Evolutionary conservation across 2,113 vertebrate genomes (phyloP).

Genomic region (Apaloderma vittatum): DNA sequence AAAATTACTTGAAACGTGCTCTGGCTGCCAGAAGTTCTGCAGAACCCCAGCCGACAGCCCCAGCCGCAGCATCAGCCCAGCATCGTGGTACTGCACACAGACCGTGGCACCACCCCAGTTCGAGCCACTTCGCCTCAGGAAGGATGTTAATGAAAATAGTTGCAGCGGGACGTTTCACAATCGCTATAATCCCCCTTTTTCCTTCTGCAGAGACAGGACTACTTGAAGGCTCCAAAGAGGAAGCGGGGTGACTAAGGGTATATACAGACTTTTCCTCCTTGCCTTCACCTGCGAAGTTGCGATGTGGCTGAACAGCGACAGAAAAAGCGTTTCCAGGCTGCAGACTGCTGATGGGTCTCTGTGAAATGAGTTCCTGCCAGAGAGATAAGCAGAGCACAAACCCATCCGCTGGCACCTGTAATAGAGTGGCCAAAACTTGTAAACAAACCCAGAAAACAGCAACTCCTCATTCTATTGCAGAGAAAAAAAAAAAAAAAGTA

Average conservation of each 20-base stretch:
- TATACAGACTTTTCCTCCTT: not conserved
- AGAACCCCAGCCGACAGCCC: constrained; percentile 12
- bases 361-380: not conserved
- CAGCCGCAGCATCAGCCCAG: not conserved
- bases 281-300: not conserved
- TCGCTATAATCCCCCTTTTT: not conserved
- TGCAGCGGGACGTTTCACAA: constrained; percentile 6
- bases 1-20: constrained; percentile 37
- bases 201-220: not conserved
- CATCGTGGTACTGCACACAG: not conserved
- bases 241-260: not conserved
- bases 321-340: not conserved
- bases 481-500: not conserved
- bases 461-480: not conserved
- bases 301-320: not conserved
- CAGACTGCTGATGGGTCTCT: not conserved
- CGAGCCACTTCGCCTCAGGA: not conserved
- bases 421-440: not conserved
- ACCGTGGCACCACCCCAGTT: not conserved
- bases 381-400: not conserved
- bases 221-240: not conserved
- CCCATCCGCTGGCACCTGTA: not conserved
- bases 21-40: not conserved
- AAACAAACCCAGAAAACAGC: not conserved
- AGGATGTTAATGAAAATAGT: constrained; percentile 3